Evolutionary conservation across 2,888 invertebrate genomes (phyloP).

Genomic region (Spisula subtruncata): DNA sequence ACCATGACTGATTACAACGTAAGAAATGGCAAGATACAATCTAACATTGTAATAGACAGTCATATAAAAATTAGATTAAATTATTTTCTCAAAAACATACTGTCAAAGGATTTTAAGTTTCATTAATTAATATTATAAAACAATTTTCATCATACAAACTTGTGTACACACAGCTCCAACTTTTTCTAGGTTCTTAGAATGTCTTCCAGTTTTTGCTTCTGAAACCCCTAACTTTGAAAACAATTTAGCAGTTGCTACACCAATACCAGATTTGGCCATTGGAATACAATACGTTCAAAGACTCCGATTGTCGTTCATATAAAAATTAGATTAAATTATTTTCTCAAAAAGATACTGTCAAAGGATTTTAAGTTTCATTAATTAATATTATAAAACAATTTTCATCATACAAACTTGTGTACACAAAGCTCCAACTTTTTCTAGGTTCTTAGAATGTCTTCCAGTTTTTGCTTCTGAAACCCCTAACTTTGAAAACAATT

Average conservation of each 20-base stretch:
- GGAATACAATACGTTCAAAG: too few relatives aligned
- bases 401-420: slow-evolving; percentile 69
- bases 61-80: neutral
- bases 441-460: slow-evolving; percentile 84
- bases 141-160: slow-evolving; percentile 34
- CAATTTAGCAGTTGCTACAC: slow-evolving; percentile 85
- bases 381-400: too few relatives aligned
- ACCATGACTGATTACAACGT: neutral
- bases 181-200: slow-evolving; percentile 82
- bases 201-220: slow-evolving; percentile 85
- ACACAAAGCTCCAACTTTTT: slow-evolving; percentile 82
- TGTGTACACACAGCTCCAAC: slow-evolving; percentile 81
- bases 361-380: too few relatives aligned
- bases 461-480: slow-evolving; percentile 85
- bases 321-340: too few relatives aligned
- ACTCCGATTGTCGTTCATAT: too few relatives aligned
- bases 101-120: too few relatives aligned
- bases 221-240: slow-evolving; percentile 86
- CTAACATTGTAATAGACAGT: neutral
- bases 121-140: too few relatives aligned
- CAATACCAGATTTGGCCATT: slow-evolving; percentile 87
- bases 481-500: slow-evolving; percentile 86
- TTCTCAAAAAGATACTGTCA: neutral
- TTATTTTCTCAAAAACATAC: neutral
- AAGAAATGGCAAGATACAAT: neutral